These are phyloP conservation scores for Drosophila persimilis DNA, from an alignment of 1,140 invertebrate species.

Conservation along the genomic window DNA sequence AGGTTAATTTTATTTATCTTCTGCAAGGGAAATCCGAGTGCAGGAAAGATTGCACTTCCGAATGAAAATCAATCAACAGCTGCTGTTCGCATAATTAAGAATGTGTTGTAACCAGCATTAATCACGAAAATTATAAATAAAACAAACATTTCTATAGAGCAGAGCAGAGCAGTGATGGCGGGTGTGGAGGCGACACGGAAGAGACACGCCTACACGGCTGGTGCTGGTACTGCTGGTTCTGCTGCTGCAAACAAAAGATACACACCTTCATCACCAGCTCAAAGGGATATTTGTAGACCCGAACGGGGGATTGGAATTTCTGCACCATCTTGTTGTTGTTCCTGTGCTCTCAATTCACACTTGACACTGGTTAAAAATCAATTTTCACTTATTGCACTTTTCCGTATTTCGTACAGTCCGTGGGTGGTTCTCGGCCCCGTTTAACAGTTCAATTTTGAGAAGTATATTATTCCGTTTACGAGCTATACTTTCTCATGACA, in stretches of 20 bases:
- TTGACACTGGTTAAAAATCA: conserved; percentile 63
- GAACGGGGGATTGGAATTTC: conserved; percentile 96
- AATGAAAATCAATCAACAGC: conserved; percentile 5
- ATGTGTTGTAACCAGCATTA: no score
- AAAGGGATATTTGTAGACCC: conserved; percentile 98
- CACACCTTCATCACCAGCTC: conserved; percentile 98
- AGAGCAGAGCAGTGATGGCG: background rate
- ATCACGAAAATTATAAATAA: no score
- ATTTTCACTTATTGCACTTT: conserved; percentile 58
- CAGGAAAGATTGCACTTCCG: no score
- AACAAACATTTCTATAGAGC: no score
- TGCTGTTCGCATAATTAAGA: no score
- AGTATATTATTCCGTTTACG: no score
- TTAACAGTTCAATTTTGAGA: no score
- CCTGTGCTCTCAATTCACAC: conserved; percentile 24
- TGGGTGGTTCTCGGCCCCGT: no score
- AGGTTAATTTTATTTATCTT: conserved; percentile 75
- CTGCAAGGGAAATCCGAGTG: conserved; percentile 12
- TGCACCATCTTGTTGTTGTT: conserved; percentile 91
- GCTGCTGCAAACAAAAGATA: conserved; percentile 78
- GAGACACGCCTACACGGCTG: conserved; percentile 24
- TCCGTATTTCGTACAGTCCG: background rate
- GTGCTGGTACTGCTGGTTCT: background rate
- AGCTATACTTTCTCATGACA: no score
- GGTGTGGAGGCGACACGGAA: background rate